A percentile compares a stretch with the other conserved stretches of the same genome.
These are phyloP conservation scores for Pseudachorutes palmiensis DNA, from an alignment of 1,140 invertebrate species.

Conservation along the genomic window DNA sequence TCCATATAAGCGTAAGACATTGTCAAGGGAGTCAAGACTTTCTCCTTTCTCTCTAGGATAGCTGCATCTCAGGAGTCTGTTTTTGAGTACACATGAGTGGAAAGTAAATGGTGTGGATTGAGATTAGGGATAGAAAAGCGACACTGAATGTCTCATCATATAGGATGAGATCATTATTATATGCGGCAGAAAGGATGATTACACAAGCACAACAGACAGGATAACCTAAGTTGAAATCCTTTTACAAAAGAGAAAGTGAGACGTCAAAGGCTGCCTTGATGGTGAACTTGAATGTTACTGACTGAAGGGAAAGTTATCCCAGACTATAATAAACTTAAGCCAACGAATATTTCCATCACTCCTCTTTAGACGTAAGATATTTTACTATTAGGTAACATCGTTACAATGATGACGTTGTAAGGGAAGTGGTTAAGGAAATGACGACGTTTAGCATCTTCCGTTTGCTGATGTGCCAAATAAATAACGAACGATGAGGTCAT, in stretches of 20 bases:
- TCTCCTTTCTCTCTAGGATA: too few species aligned
- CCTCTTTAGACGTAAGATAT: neutral
- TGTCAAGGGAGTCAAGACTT: neutral
- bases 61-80: constrained; percentile 31
- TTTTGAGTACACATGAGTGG: constrained; percentile 36
- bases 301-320: neutral
- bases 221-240: too few species aligned
- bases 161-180: constrained; percentile 13
- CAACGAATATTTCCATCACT: neutral
- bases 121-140: constrained; percentile 26
- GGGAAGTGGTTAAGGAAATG: too few species aligned
- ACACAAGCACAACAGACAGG: constrained; percentile 10
- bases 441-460: too few species aligned
- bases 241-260: neutral
- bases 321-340: too few species aligned
- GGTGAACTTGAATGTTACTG: neutral
- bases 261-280: neutral
- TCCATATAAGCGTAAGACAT: neutral
- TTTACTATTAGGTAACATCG: neutral
- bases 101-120: constrained; percentile 37
- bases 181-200: constrained; percentile 26
- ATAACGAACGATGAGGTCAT: neutral
- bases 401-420: neutral
- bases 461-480: too few species aligned
- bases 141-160: constrained; percentile 28